These are phyloP conservation scores for zebrafish (Danio rerio) DNA, from an alignment of 2,113 vertebrate species.

Conservation along the genomic window GRCz12tu NC_133186.1:23017001-23017500, in stretches of 20 bases:
- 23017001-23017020: constrained; percentile 52
- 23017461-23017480: constrained; percentile 36
- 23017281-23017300: neutral
- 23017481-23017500: constrained; percentile 27
- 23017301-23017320: neutral
- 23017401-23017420: neutral
- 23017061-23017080: constrained; percentile 41
- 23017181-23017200: neutral
- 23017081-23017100: constrained; percentile 1
- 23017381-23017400: neutral
- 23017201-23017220: neutral
- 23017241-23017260: neutral
- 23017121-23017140: neutral
- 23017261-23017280: neutral
- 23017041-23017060: constrained; percentile 39
- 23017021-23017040: constrained; percentile 65
- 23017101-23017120: constrained; percentile 7
- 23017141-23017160: neutral
- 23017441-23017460: constrained; percentile 7
- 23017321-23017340: neutral
- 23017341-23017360: neutral
- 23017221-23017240: neutral
- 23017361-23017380: constrained; percentile 35
- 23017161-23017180: neutral
- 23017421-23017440: neutral